Base-by-base conservation (phyloP, 1,140 invertebrate genomes). In the Sinonovacula constricta region DNA sequence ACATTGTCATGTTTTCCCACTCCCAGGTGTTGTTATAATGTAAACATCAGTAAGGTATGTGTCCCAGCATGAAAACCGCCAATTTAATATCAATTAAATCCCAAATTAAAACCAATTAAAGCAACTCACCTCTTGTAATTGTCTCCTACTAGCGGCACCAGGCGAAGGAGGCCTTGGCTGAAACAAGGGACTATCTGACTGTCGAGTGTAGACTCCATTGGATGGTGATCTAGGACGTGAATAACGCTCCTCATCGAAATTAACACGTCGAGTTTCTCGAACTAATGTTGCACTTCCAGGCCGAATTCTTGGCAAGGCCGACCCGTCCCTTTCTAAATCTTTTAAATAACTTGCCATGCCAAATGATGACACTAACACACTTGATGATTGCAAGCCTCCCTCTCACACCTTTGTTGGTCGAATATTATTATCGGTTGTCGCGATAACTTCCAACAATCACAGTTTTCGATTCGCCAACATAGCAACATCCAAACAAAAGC, bases 331-430 rank as follows among this genome's bases (percentile, higher is more conserved):
- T 22, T 85, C 79, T n/a, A 51, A 3, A 4, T 78, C 69, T 51
- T 70, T 74, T 10, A 79, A 67, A 76, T 85, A 85, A 65, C 80
- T 85, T 26, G 83, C 83, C 83, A 85, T 85, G 26, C 28, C 31
- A 63, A 7, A 63, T 53, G 39, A 45, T 45, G 39, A 18, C 39
- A 45, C 39, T 33, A 12, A 45, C n/a, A 30, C 36, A 14, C 12
- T 22, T 36, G n/a, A 18, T 62, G n/a, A 31, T 5, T 33, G 7
- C 7, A 18, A 10, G 7, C 39, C 18, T 56, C 30, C 39, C 28
- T 57, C 45, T 14, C 2, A 56, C 15, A 26, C 22, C 22, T 28
- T 18, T 30, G 22, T 14, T 7, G 12, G n/a, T n/a, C 28, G 53
- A 22, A 36, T 68, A 26, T 70, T 34, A 57, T 60, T 59, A 69